Conservation (phyloP, 2,113 vertebrate genomes). For the Poeciliopsis turrubarensis region DNA sequence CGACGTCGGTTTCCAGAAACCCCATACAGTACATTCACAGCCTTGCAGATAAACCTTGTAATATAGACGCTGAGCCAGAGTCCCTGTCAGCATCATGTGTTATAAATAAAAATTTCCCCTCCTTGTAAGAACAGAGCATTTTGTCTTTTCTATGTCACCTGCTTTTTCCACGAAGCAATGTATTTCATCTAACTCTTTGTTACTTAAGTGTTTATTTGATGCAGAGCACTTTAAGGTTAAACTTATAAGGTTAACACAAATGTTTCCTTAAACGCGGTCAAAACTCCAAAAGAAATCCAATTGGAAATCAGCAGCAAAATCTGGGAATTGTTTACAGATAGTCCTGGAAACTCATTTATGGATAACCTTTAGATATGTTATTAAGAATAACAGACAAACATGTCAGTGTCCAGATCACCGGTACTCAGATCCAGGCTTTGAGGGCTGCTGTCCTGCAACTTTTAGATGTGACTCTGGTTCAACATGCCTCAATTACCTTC, state of each 20-base stretch:
- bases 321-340: no score
- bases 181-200: conserved; percentile 11
- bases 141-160: conserved; percentile 51
- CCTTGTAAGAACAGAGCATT: conserved; percentile 74
- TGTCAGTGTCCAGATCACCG: no score
- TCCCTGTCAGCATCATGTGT: conserved; percentile 80
- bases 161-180: background rate
- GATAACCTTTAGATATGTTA: no score
- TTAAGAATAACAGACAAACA: no score
- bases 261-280: no score
- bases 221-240: background rate
- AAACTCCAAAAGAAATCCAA: no score
- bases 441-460: no score
- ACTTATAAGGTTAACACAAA: background rate
- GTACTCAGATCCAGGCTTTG: no score
- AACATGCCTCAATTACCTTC: no score
- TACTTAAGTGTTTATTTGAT: background rate
- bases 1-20: conserved; percentile 84
- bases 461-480: no score
- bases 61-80: conserved; percentile 79
- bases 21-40: conserved; percentile 82
- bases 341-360: no score
- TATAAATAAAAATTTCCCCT: conserved; percentile 84
- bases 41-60: conserved; percentile 86
- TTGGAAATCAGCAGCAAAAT: no score